Base-by-base conservation (phyloP, 2,797 vertebrate genomes). In the Margarornis squamiger region DNA sequence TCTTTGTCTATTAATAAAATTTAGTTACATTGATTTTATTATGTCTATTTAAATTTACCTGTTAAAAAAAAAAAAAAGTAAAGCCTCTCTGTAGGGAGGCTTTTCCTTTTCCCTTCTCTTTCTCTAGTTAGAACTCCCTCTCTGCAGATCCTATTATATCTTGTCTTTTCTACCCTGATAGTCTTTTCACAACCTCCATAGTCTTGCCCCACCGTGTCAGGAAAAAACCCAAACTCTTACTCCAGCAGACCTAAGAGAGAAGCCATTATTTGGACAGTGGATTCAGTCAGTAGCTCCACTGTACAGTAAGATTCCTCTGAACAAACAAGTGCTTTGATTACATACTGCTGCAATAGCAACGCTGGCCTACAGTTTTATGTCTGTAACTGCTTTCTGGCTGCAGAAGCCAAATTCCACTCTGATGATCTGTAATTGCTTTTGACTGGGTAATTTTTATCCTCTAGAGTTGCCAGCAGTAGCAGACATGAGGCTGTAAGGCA, bases 251-350 rank as follows among this genome's bases (percentile, higher is more conserved):
- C 52, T 45, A 58, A 67, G 72, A 75, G 32, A 91, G 91, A 78
- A 78, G 58, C 54, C 51, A 32, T 88, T 93, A 76, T 77, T 94
- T 78, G 66, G 68, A 59, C 36, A 84, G 17, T 9, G 43, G 75
- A 38, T 92, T 90, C 62, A 84, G 87, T 55, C 85, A 88, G 24
- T 70, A 75, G 59, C 10, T 84, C 27, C 36, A 51, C 61, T 48
- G 80, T 76, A 72, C 73, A 92, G 66, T 63, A 57, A 66, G 73
- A 76, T 63, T 81, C 73, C 51, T 78, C 76, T 86, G 82, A 91
- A 92, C 54, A 93, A 93, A 93, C 82, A 91, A 93, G 85, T 38
- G 89, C 89, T 92, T 84, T 95, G 91, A 94, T 95, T 91, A 27
- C 59, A 39, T 3, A 8, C 57, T 74, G 73, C 73, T 94, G 92